Base-by-base conservation (phyloP, 2,113 vertebrate species). In the Rhinopomastus cyanomelas region DNA sequence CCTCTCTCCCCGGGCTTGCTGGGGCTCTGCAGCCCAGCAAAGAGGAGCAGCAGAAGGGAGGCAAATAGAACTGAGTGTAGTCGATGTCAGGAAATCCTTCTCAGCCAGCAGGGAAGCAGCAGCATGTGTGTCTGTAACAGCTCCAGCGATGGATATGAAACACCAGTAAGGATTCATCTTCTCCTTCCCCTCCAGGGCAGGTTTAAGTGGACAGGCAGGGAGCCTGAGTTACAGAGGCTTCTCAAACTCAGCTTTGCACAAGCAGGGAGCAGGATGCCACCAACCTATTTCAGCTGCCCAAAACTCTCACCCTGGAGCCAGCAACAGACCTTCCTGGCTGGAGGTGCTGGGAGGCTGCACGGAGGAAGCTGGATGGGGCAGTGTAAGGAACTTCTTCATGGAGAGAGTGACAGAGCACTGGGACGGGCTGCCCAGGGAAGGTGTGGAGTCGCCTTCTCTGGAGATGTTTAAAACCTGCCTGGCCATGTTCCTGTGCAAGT, bases 11-110 rank as follows among this genome's bases (percentile, higher is more conserved):
- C 46, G 5, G 71, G 64, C 29, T 15, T 5, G 1, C 22, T 1
- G 1, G 22, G 22, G 30, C 0, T 0, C 5, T 1, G 0, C 32
- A 36, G 59, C 25, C 27, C 17, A 67, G 60, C 48, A 30, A n/a
- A 77, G 67, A 32, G 44, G 20, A 72, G 46, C 67, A 44, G 55
- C 4, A 34, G 37, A 62, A 18, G 34, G 22, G 82, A 80, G 74
- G 52, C 0, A 2, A 80, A 72, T 26, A 29, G 68, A 82, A 84
- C 29, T 6, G 21, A 29, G 71, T 83, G 78, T 42, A 25, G 75
- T 46, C 42, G 29, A 60, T 6, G 53, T 60, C 39, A 93, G 49
- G 77, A 86, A 78, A 86, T 64, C 39, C 49, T 77, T 89, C 49
- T 59, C 11, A 49, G 61, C 61, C 6, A 1, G n/a, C 68, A 64